Evolutionary conservation across 2,888 invertebrate species (phyloP).

Genomic region (Acanthosoma haemorrhoidale): DNA sequence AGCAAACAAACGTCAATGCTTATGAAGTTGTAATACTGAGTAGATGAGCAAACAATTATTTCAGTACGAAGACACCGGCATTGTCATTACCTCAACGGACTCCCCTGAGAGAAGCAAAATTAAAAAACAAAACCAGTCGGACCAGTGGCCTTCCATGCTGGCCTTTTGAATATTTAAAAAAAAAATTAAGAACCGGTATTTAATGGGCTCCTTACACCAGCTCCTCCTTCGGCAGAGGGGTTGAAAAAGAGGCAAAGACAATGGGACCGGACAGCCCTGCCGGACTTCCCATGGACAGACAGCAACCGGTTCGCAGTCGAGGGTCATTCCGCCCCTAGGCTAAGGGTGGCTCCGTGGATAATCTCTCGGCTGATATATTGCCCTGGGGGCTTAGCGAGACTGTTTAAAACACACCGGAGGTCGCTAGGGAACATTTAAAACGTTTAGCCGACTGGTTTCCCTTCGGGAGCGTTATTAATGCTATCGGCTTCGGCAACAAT

Average conservation of each 20-base stretch:
- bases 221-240: no score
- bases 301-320: no score
- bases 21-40: no score
- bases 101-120: not conserved
- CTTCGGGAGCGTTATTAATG: slow-evolving; percentile 10
- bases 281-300: no score
- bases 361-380: not conserved
- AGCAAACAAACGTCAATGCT: no score
- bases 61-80: no score
- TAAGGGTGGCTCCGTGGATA: not conserved
- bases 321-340: not conserved
- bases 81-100: slow-evolving; percentile 1
- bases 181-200: not conserved
- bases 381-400: not conserved
- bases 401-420: not conserved
- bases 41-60: no score
- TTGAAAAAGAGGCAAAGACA: slow-evolving; percentile 10
- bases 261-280: not conserved
- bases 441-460: not conserved
- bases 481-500: not conserved
- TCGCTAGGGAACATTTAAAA: not conserved
- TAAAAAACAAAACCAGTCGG: not conserved
- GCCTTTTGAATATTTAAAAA: no score
- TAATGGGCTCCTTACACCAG: not conserved
- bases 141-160: slow-evolving; percentile 1